Evolutionary conservation across 2,113 vertebrate species (phyloP).

Genomic region (Solenodon paradoxus): DNA sequence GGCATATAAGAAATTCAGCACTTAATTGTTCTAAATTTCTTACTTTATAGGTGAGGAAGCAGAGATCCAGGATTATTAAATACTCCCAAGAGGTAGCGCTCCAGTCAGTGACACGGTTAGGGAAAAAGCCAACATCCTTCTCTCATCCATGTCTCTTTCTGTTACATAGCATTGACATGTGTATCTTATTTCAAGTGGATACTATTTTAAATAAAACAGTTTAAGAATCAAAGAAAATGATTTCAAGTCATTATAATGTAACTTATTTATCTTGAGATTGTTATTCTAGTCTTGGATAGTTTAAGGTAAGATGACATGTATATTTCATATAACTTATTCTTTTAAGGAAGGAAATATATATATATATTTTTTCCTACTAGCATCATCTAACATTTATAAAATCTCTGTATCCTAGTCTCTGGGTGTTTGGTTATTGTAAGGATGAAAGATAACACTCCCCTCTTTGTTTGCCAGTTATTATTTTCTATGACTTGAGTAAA

Average conservation of each 20-base stretch:
- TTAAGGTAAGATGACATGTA: background rate
- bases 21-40: background rate
- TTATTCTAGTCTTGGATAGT: background rate
- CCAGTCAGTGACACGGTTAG: background rate
- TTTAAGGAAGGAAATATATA: background rate
- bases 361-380: background rate
- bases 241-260: background rate
- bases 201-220: background rate
- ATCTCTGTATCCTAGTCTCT: background rate
- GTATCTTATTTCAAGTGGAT: background rate
- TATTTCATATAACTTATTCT: background rate
- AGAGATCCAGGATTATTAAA: background rate
- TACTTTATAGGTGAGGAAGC: background rate
- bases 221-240: background rate
- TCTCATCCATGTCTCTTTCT: background rate
- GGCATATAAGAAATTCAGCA: background rate
- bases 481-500: background rate
- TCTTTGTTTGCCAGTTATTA: background rate
- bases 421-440: background rate
- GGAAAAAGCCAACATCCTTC: background rate
- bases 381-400: background rate
- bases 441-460: background rate
- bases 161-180: background rate
- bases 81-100: background rate
- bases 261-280: background rate